These are phyloP conservation scores for Diaperis boleti DNA, from an alignment of 2,888 invertebrate species.

Conservation along the genomic window DNA sequence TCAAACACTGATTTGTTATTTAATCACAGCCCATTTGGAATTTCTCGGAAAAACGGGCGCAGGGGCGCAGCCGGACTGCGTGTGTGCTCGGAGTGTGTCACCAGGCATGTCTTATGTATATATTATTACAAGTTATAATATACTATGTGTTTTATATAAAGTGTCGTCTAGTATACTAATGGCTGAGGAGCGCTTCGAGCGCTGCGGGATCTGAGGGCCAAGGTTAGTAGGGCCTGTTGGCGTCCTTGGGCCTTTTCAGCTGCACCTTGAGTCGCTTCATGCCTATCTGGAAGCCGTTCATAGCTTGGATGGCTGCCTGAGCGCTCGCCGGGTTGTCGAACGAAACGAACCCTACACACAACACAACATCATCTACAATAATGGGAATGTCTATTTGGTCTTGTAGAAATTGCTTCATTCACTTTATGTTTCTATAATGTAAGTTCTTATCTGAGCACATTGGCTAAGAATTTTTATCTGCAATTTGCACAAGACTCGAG, in stretches of 20 bases:
- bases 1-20: slow-evolving; percentile 74
- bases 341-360: slow-evolving; percentile 91
- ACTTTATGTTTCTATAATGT: too few relatives aligned
- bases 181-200: slow-evolving; percentile 53
- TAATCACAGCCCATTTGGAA: slow-evolving; percentile 88
- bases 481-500: too few relatives aligned
- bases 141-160: slow-evolving; percentile 44
- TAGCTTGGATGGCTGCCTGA: slow-evolving; percentile 98
- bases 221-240: slow-evolving; percentile 97
- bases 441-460: too few relatives aligned
- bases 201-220: slow-evolving; percentile 62
- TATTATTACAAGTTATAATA: slow-evolving; percentile 39
- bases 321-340: slow-evolving; percentile 99
- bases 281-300: slow-evolving; percentile 99
- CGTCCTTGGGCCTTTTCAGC: slow-evolving; percentile 98
- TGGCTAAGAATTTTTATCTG: too few relatives aligned
- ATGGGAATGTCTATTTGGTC: too few relatives aligned
- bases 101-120: slow-evolving; percentile 51
- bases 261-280: slow-evolving; percentile 99
- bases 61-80: slow-evolving; percentile 55
- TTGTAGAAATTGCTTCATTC: too few relatives aligned
- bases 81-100: slow-evolving; percentile 53
- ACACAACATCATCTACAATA: neutral
- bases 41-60: slow-evolving; percentile 69
- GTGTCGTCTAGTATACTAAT: slow-evolving; percentile 59